A percentile compares a stretch with the other conserved stretches of the same genome.
Evolutionary conservation across 1,140 invertebrate genomes (phyloP).

Genomic region (Heliconius hewitsoni): DNA sequence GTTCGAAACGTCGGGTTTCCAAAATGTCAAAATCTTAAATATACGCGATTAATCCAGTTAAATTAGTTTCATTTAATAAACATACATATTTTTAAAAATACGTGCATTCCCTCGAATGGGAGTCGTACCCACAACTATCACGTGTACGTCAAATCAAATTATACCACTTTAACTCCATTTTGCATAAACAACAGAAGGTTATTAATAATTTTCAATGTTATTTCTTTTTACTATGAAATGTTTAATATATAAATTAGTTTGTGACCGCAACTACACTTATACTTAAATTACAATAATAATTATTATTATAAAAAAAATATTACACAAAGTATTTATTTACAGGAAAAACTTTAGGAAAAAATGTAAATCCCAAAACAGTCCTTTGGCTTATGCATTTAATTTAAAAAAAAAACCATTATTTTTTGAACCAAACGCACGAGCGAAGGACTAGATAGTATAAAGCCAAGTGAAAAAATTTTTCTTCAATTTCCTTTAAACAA

Average conservation of each 20-base stretch:
- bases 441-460: background rate
- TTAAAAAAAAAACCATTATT: background rate
- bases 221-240: background rate
- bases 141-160: too few relatives aligned
- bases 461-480: conserved; percentile 14
- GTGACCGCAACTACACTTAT: conserved; percentile 10
- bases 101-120: background rate
- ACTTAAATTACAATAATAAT: conserved; percentile 50
- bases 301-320: conserved; percentile 36
- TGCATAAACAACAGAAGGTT: background rate
- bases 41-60: too few relatives aligned
- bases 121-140: background rate
- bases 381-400: background rate
- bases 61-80: too few relatives aligned
- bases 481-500: background rate
- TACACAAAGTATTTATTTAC: conserved; percentile 56
- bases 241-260: background rate
- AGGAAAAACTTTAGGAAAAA: conserved; percentile 34
- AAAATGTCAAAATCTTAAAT: too few relatives aligned
- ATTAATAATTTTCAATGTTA: background rate
- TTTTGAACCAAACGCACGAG: background rate
- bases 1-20: too few relatives aligned
- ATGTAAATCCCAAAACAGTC: conserved; percentile 30
- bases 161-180: too few relatives aligned
- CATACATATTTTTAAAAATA: too few relatives aligned